Conservation (phyloP, 1,140 invertebrate genomes). For the Cepaea nemoralis region DNA sequence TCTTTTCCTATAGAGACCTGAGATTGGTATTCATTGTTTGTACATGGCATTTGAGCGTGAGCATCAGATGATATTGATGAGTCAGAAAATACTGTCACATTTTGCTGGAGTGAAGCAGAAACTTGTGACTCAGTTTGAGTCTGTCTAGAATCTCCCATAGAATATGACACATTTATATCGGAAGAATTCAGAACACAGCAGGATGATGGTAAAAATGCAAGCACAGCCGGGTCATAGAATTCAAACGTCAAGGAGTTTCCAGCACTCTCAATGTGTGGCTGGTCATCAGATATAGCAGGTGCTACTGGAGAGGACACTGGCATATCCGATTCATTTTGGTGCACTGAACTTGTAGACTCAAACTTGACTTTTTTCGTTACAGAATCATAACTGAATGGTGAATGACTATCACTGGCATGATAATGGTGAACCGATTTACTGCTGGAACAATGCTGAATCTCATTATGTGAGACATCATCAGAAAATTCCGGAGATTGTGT, state of each 20-base stretch:
- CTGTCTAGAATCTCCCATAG: background rate
- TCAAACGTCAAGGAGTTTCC: slow-evolving; percentile 32
- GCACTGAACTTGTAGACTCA: background rate
- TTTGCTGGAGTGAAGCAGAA: background rate
- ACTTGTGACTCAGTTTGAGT: background rate
- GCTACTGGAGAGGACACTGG: background rate
- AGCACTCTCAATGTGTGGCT: background rate
- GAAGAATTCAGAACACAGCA: background rate
- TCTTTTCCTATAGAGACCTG: background rate
- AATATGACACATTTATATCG: slow-evolving; percentile 16
- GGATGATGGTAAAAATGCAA: slow-evolving; percentile 32
- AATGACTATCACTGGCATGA: background rate
- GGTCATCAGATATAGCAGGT: background rate
- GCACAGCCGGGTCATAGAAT: slow-evolving; percentile 40
- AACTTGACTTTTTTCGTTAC: background rate
- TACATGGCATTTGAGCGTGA: background rate
- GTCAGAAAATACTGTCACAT: background rate
- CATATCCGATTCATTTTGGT: background rate
- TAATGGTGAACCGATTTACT: background rate
- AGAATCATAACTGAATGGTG: background rate
- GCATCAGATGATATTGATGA: background rate
- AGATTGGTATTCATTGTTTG: background rate
- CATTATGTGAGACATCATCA: background rate
- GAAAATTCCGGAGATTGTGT: background rate
- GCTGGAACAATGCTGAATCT: background rate